A percentile compares a stretch with the other conserved stretches of the same genome.
phyloP scores from a whole-genome alignment of 2,113 vertebrate species.

The Crotalus horridus region DNA sequence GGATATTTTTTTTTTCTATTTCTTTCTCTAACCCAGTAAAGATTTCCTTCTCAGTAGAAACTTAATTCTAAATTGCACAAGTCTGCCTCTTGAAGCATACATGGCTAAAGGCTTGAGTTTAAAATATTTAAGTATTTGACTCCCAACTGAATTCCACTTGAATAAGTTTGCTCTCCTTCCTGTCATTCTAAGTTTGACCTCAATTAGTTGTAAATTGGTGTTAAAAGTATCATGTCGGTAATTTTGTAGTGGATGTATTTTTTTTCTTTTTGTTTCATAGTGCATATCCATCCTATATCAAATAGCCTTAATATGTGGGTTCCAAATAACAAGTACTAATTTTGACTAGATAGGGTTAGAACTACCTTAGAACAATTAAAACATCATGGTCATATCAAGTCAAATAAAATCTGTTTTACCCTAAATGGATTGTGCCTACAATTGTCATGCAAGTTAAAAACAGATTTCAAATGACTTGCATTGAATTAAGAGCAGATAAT shows the following conservation, averaged over 20 bases:
- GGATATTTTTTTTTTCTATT: background rate
- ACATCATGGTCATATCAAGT: background rate
- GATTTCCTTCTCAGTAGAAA: background rate
- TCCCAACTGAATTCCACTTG: background rate
- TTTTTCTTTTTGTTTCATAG: background rate
- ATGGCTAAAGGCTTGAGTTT: background rate
- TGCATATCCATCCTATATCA: background rate
- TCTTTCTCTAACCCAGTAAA: background rate
- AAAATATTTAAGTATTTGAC: background rate
- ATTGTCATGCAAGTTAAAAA: background rate
- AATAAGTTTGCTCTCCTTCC: background rate
- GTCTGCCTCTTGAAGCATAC: background rate
- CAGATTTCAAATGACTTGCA: background rate
- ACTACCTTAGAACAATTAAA: background rate
- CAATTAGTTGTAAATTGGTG: background rate
- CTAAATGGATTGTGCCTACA: constrained; percentile 4
- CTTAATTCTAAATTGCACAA: background rate
- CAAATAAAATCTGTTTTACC: constrained; percentile 1
- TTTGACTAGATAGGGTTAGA: background rate
- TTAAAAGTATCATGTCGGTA: background rate
- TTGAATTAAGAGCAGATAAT: background rate
- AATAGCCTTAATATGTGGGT: background rate
- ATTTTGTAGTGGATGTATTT: background rate
- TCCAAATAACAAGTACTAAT: background rate
- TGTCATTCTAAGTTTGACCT: background rate